These are phyloP conservation scores for Drosophila elegans DNA, from an alignment of 1,140 invertebrate species.

Conservation along the genomic window DNA sequence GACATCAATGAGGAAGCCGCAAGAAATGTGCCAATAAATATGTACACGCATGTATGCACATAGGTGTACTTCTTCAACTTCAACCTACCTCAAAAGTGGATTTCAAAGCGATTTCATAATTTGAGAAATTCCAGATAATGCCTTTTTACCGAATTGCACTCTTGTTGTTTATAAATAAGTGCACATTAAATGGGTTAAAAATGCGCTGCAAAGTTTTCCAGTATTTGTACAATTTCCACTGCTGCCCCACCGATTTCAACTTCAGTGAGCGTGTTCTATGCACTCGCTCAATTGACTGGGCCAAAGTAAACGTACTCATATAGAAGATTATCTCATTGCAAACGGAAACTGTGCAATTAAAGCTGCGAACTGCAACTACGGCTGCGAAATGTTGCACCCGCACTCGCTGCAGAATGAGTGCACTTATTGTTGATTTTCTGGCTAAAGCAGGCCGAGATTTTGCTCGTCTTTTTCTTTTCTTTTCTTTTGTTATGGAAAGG, in stretches of 20 bases:
- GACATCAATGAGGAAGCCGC: constrained; percentile 42
- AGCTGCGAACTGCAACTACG: constrained; percentile 13
- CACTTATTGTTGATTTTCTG: constrained; percentile 44
- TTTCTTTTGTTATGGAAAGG: not conserved
- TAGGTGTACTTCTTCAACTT: constrained; percentile 11
- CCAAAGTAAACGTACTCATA: constrained; percentile 25
- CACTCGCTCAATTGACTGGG: constrained; percentile 47
- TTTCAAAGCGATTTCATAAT: constrained; percentile 15
- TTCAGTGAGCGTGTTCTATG: constrained; percentile 46
- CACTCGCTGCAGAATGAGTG: constrained; percentile 10
- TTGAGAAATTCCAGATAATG: constrained; percentile 39
- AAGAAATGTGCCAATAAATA: constrained; percentile 18
- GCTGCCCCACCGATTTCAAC: not conserved
- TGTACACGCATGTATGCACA: not conserved
- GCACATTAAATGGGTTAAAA: constrained; percentile 44
- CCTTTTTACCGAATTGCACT: constrained; percentile 26
- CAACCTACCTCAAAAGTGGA: constrained; percentile 16
- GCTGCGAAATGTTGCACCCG: constrained; percentile 44
- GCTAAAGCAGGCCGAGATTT: constrained; percentile 13
- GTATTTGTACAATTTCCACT: not conserved
- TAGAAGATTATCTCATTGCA: constrained; percentile 78
- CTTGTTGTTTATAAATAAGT: constrained; percentile 30
- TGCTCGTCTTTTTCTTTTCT: not conserved
- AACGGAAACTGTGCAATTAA: constrained; percentile 79
- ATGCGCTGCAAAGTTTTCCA: constrained; percentile 8